These are phyloP conservation scores for Coccyzus lansbergi DNA, from an alignment of 2,797 vertebrate genomes.

Conservation along the genomic window DNA sequence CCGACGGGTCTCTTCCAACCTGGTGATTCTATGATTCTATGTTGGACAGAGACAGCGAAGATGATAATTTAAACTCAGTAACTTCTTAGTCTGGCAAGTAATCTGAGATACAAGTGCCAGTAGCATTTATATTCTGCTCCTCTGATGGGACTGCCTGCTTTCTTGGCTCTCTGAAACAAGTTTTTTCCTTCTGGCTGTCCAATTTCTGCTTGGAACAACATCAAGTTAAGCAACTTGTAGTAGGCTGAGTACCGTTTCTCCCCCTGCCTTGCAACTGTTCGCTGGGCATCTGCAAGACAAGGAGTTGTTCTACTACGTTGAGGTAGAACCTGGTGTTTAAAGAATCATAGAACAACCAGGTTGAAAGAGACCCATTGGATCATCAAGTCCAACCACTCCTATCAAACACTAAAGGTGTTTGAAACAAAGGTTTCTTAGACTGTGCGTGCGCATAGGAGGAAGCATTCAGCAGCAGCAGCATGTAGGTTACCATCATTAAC, in stretches of 20 bases:
- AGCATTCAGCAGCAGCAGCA: neutral
- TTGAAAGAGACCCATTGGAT: too few species aligned
- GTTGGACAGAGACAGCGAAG: neutral
- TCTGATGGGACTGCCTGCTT: neutral
- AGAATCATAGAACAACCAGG: too few species aligned
- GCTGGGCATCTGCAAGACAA: neutral
- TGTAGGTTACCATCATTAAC: neutral
- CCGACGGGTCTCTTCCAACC: too few species aligned
- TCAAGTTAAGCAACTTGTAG: neutral
- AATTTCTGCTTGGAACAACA: neutral
- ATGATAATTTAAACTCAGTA: neutral
- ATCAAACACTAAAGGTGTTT: too few species aligned
- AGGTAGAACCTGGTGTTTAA: neutral
- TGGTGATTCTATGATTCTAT: too few species aligned
- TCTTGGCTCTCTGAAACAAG: neutral
- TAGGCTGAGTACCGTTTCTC: neutral
- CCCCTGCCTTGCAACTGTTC: neutral
- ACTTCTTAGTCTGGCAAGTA: neutral
- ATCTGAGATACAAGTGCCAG: neutral
- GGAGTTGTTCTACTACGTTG: neutral
- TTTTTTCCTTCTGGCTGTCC: neutral
- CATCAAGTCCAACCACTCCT: too few species aligned
- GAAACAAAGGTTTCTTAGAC: neutral
- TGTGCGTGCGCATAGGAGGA: rapidly evolving
- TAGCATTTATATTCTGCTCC: neutral